Base-by-base conservation (phyloP, 2,797 vertebrate species). In the Clarias laeviceps region DNA sequence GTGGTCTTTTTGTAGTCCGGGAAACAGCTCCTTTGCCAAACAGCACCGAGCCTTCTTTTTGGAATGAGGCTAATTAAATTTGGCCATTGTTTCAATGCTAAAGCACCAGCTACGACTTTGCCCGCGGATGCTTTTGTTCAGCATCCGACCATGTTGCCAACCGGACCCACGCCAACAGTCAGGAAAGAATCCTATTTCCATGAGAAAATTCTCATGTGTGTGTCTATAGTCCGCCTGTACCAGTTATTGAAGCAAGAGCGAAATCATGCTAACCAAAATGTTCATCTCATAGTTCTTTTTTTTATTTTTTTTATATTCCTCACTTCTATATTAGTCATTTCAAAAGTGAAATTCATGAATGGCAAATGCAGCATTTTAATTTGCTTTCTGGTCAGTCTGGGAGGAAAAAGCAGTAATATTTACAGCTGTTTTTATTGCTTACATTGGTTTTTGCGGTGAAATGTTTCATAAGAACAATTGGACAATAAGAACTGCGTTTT, bases 11-110 rank as follows among this genome's bases (percentile, higher is more conserved):
- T 61, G 80, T 85, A 65, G 34, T 68, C 74, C 12, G 20, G 82
- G 85, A 83, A 79, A 88, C 88, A 78, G 78, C 85, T 85, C 84
- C 84, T 82, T 89, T 82, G 83, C 86, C 86, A 80, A 81, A 80
- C 34, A 82, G 87, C 84, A 84, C 70, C 14, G 8, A 56, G 56
- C 45, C 69, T 84, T 27, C 76, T 80, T 90, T 89, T 91, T 84
- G 73, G 86, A 90, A 92, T 90, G 89, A 92, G 91, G 90, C 91
- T 93, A 92, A 94, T 94, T 93, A 94, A 94, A 93, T 91, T 89
- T 85, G 77, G 61, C 84, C 90, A 89, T 94, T 93, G 92, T 92
- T 89, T 92, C 89, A 86, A 89, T 90, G 83, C 76, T 79, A 84
- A 90, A 78, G 86, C 84, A 88, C 84, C 87, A 85, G 81, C 90